These are phyloP conservation scores for Tenthredo scrophulariae DNA, from an alignment of 2,888 invertebrate genomes.

Conservation along the genomic window DNA sequence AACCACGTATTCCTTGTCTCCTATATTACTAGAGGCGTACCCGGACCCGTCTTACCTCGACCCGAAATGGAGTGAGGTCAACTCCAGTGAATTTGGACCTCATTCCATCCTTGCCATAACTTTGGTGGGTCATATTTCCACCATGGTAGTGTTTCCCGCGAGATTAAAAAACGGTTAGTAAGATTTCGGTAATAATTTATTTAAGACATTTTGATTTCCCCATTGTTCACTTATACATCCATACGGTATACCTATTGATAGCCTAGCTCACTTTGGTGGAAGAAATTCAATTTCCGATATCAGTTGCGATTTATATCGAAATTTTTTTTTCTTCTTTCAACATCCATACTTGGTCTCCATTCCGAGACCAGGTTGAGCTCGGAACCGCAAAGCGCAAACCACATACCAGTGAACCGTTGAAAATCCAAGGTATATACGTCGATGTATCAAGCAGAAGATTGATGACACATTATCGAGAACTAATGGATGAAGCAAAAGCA, in stretches of 20 bases:
- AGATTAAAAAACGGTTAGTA: constrained; percentile 28
- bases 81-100: constrained; percentile 29
- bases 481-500: constrained; percentile 40
- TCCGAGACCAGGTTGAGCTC: neutral
- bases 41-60: constrained; percentile 28
- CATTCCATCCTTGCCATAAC: constrained; percentile 44
- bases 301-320: constrained; percentile 12
- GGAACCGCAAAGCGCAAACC: constrained; percentile 21
- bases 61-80: constrained; percentile 17
- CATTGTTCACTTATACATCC: constrained; percentile 1
- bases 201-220: neutral
- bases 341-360: neutral
- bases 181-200: constrained; percentile 15
- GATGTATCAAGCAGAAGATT: constrained; percentile 19
- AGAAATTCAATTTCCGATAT: constrained; percentile 1
- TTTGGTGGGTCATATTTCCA: constrained; percentile 37
- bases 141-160: neutral
- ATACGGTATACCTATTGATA: constrained; percentile 15
- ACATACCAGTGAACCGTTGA: neutral
- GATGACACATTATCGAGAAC: constrained; percentile 34
- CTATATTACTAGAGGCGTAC: constrained; percentile 43
- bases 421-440: constrained; percentile 13
- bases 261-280: neutral
- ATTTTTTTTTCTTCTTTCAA: neutral
- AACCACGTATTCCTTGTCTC: constrained; percentile 65